A percentile compares a stretch with the other conserved stretches of the same genome.
Conservation (phyloP, 2,113 vertebrate genomes). For the Pachypanchax playfairii region DNA sequence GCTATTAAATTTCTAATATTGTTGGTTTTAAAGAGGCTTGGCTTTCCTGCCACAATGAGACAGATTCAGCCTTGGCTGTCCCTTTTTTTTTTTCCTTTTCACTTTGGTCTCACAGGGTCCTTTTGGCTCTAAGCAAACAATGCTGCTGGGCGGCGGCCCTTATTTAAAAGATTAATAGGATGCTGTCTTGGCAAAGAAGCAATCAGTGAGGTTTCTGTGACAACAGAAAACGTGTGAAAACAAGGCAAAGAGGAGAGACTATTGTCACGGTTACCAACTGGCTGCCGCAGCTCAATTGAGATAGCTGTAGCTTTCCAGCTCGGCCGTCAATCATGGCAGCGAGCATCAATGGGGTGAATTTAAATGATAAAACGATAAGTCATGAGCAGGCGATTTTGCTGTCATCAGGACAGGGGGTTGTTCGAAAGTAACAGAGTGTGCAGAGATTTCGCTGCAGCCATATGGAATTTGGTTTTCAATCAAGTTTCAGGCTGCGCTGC, state of each 20-base stretch:
- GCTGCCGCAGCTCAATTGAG: constrained; percentile 71
- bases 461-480: constrained; percentile 71
- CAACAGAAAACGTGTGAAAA: constrained; percentile 69
- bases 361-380: constrained; percentile 78
- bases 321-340: constrained; percentile 70
- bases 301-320: constrained; percentile 66
- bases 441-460: constrained; percentile 59
- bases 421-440: constrained; percentile 58
- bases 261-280: constrained; percentile 75
- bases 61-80: constrained; percentile 42
- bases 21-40: constrained; percentile 57
- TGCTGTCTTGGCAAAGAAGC: constrained; percentile 66
- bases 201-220: constrained; percentile 73
- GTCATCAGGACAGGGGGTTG: constrained; percentile 63
- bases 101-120: constrained; percentile 64
- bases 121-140: constrained; percentile 70
- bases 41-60: constrained; percentile 64
- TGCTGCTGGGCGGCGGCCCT: constrained; percentile 62
- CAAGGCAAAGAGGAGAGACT: constrained; percentile 67
- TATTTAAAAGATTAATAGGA: constrained; percentile 80
- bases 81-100: constrained; percentile 47
- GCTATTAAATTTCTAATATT: constrained; percentile 72
- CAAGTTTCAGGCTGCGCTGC: constrained; percentile 60
- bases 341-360: constrained; percentile 69
- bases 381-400: constrained; percentile 69